A percentile compares a stretch with the other conserved stretches of the same genome.
Conservation (phyloP, 2,888 invertebrate genomes). For the Scelioninae gen. 1 region DNA sequence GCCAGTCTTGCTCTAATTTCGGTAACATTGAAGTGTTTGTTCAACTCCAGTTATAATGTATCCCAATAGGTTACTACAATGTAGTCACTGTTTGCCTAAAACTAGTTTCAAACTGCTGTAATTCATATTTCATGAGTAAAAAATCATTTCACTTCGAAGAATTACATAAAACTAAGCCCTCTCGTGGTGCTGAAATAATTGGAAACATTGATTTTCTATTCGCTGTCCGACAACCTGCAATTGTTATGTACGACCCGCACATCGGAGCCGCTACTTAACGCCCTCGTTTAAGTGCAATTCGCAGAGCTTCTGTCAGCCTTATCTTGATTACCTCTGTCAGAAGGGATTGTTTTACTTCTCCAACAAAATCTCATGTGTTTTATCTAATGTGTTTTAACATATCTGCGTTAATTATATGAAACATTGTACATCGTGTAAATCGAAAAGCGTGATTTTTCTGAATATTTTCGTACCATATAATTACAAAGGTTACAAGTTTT, state of each 20-base stretch:
- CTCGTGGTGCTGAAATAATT: conserved; percentile 26
- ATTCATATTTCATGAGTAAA: conserved; percentile 47
- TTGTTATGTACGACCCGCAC: conserved; percentile 64
- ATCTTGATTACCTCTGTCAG: conserved; percentile 62
- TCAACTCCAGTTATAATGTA: conserved; percentile 40
- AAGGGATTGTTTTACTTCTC: conserved; percentile 56
- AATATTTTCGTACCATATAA: too few species aligned
- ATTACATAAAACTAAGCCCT: conserved; percentile 18
- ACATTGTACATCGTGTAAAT: conserved; percentile 15
- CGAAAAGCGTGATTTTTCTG: too few species aligned
- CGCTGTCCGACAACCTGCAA: conserved; percentile 58
- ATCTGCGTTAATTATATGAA: conserved; percentile 46
- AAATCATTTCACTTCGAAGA: conserved; percentile 16
- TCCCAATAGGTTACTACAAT: conserved; percentile 39
- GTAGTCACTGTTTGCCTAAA: conserved; percentile 61
- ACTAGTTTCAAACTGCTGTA: conserved; percentile 50
- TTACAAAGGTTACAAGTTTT: too few species aligned
- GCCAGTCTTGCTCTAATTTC: conserved; percentile 7
- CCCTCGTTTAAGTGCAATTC: conserved; percentile 64
- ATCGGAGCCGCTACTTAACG: conserved; percentile 61
- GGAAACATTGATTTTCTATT: conserved; percentile 65
- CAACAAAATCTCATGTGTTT: conserved; percentile 37
- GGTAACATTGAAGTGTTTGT: conserved; percentile 59
- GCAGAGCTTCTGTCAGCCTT: conserved; percentile 60
- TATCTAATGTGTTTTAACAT: too few species aligned